phyloP scores from a whole-genome alignment of 1,140 invertebrate species.

The Drosophila mojavensis region DNA sequence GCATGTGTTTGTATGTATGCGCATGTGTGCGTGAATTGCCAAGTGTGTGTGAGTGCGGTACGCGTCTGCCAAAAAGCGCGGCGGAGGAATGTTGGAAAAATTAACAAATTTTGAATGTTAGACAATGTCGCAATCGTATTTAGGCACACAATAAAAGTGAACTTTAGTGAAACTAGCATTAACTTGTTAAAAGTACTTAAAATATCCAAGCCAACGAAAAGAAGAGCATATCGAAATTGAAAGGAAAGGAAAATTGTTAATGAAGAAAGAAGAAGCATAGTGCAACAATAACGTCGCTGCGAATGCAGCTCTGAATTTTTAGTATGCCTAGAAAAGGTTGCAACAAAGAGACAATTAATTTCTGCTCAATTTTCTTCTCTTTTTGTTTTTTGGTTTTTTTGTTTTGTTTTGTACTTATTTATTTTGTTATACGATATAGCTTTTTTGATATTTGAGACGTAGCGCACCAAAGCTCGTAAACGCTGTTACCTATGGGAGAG shows the following conservation, averaged over 20 bases:
- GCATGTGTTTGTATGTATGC: slow-evolving; percentile 14
- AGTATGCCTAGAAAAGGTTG: background rate
- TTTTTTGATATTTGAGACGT: slow-evolving; percentile 41
- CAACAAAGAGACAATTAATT: slow-evolving; percentile 13
- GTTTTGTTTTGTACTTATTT: slow-evolving; percentile 15
- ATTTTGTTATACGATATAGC: slow-evolving; percentile 16
- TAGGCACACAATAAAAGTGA: background rate
- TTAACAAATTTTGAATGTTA: slow-evolving; percentile 26
- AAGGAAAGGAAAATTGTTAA: slow-evolving; percentile 10
- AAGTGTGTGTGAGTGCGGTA: slow-evolving; percentile 8
- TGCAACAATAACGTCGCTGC: slow-evolving; percentile 33
- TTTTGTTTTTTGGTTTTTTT: slow-evolving; percentile 17
- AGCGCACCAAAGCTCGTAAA: slow-evolving; percentile 37
- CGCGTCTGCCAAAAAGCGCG: slow-evolving; percentile 53
- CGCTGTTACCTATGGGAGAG: slow-evolving; percentile 75
- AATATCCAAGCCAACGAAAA: background rate
- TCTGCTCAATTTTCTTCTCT: slow-evolving; percentile 25
- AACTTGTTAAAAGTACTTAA: background rate
- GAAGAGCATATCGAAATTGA: slow-evolving; percentile 47
- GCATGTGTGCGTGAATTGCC: background rate
- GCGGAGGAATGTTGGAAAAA: slow-evolving; percentile 39
- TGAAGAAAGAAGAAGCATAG: slow-evolving; percentile 35
- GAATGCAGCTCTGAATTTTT: slow-evolving; percentile 30
- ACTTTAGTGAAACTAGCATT: no score
- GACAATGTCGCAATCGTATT: background rate